phyloP scores from a whole-genome alignment of 2,113 vertebrate species.

The Hypocryptadius cinnamomeus region DNA sequence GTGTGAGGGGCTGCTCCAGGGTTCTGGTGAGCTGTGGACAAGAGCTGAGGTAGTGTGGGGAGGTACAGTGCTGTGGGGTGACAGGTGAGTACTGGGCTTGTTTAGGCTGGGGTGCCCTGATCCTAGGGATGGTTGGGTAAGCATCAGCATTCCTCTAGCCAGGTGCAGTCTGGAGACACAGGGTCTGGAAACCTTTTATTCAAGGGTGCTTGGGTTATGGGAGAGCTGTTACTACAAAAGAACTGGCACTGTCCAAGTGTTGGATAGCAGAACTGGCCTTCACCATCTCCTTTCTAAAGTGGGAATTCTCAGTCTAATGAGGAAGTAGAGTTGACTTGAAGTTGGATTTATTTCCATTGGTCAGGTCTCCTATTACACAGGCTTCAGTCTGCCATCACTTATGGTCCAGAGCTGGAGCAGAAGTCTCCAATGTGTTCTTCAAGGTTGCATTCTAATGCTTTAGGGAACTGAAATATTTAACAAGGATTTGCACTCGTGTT shows the following conservation, averaged over 20 bases:
- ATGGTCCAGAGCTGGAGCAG: neutral
- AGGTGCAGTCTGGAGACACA: neutral
- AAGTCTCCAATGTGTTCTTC: neutral
- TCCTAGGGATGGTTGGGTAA: neutral
- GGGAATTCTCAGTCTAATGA: neutral
- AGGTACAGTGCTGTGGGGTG: accelerated
- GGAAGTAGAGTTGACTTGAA: neutral
- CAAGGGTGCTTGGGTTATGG: neutral
- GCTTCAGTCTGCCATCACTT: neutral
- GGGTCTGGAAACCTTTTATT: neutral
- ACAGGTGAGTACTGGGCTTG: neutral
- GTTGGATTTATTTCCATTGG: accelerated
- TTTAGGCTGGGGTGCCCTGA: neutral
- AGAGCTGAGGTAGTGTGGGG: neutral
- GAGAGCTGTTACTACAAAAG: neutral
- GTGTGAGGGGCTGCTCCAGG: accelerated
- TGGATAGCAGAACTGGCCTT: neutral
- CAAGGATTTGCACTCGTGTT: neutral
- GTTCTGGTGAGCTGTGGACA: neutral
- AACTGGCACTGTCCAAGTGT: neutral
- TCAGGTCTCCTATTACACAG: accelerated
- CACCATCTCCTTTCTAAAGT: neutral
- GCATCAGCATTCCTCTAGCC: neutral
- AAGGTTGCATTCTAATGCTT: neutral
- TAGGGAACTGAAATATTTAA: neutral